These are phyloP conservation scores for Somateria mollissima DNA, from an alignment of 2,797 vertebrate genomes.

Conservation along the genomic window DNA sequence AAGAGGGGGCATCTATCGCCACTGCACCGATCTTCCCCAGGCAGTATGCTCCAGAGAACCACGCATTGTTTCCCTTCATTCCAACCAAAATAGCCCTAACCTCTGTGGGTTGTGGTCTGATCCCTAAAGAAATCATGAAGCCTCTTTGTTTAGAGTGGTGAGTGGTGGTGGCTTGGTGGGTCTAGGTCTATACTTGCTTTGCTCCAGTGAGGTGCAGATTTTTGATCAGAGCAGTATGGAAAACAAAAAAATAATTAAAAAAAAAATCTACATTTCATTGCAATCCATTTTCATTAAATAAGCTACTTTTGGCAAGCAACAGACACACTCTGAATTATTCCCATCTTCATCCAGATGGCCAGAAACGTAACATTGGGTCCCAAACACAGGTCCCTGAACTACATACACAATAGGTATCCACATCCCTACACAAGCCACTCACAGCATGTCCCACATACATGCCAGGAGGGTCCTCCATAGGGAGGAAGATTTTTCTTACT, in stretches of 20 bases:
- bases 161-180: too few relatives aligned
- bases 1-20: background rate
- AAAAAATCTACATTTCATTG: background rate
- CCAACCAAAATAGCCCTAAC: background rate
- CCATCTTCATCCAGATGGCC: background rate
- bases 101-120: background rate
- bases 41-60: fast-evolving
- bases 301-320: background rate
- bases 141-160: background rate
- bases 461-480: background rate
- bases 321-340: background rate
- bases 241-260: background rate
- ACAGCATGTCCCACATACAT: fast-evolving
- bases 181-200: background rate
- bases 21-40: background rate
- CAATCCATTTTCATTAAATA: background rate
- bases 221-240: background rate
- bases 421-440: background rate
- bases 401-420: fast-evolving
- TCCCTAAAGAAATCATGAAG: background rate
- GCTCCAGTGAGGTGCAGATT: background rate
- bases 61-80: fast-evolving
- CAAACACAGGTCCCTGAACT: background rate
- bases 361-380: background rate
- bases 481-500: background rate